Base-by-base conservation (phyloP, 2,888 invertebrate genomes). In the Chymomyza amoena region DNA sequence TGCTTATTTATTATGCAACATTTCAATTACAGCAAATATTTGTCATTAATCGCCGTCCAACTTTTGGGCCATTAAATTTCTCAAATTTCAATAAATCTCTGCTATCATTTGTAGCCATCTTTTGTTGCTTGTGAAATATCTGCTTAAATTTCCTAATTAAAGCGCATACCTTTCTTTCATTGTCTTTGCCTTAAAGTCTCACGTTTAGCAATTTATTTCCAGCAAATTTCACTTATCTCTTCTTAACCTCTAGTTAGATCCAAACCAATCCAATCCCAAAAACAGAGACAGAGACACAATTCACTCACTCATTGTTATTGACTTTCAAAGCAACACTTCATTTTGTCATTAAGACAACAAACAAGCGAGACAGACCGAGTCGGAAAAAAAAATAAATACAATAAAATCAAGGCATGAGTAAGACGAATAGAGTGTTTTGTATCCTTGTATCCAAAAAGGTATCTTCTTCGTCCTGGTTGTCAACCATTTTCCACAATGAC, bases 401-500 rank as follows among this genome's bases (percentile, higher is more conserved):
- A 67, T 54, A 67, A 63, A 56, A 45, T 13, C 39, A 45, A 45
- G 13, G 39, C 13, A 45, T 2, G 13, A 45, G 32, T 9, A 32
- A 32, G 32, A 32, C 32, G 9, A 9, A 6, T 32, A 32, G 32
- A 6, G 6, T 32, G 32, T 9, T n/a, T 28, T 3, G 28, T 28
- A 28, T 28, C 28, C 28, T 28, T 32, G 32, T 9, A 32, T 1
- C 6, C 32, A 9, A 32, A 32, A 32, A 32, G 32, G 32, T 32
- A 32, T 32, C 32, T 32, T 9, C 28, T 28, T 39, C 10, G 4
- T 45, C 6, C 4, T 45, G 39, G 6, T 13, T 45, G 39, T 45
- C 39, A 45, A 64, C 64, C 64, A 65, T 18, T 64, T 61, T 76
- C 7, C 32, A 32, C 76, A 67, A 61, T 20, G 16, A 25, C 61